A percentile compares a stretch with the other conserved stretches of the same genome.
Conservation (phyloP, 2,888 invertebrate genomes). For the Macaria liturata region DNA sequence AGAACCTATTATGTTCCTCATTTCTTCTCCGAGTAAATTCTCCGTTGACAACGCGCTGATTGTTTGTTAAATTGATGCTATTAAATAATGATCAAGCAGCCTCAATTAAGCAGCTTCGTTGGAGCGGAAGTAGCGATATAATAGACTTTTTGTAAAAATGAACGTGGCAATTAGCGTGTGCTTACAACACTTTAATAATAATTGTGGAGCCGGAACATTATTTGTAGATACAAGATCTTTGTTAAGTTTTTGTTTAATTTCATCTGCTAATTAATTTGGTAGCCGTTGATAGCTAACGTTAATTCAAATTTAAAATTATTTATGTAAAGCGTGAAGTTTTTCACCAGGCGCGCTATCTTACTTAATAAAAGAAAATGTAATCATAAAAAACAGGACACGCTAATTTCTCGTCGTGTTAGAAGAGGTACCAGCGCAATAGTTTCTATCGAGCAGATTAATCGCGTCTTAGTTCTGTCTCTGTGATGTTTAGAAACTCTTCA, state of each 20-base stretch:
- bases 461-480: constrained; percentile 10
- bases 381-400: no score
- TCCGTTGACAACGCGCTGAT: constrained; percentile 25
- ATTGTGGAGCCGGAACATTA: constrained; percentile 7
- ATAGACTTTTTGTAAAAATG: constrained; percentile 23
- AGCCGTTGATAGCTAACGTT: no score
- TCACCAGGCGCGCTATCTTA: neutral
- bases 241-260: constrained; percentile 2
- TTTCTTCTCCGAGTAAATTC: constrained; percentile 42
- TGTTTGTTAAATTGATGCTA: constrained; percentile 25
- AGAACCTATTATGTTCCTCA: constrained; percentile 32
- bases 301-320: no score
- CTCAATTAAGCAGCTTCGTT: constrained; percentile 31
- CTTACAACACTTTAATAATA: constrained; percentile 29
- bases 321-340: no score
- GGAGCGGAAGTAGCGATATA: constrained; percentile 38
- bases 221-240: constrained; percentile 7
- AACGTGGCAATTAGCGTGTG: constrained; percentile 22
- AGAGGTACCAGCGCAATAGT: no score
- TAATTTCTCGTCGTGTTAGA: no score
- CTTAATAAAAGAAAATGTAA: neutral
- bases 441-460: constrained; percentile 10
- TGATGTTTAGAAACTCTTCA: constrained; percentile 25
- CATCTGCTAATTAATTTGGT: no score
- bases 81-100: constrained; percentile 23